Base-by-base conservation (phyloP, 2,113 vertebrate species). In the Aleadryas rufinucha region DNA sequence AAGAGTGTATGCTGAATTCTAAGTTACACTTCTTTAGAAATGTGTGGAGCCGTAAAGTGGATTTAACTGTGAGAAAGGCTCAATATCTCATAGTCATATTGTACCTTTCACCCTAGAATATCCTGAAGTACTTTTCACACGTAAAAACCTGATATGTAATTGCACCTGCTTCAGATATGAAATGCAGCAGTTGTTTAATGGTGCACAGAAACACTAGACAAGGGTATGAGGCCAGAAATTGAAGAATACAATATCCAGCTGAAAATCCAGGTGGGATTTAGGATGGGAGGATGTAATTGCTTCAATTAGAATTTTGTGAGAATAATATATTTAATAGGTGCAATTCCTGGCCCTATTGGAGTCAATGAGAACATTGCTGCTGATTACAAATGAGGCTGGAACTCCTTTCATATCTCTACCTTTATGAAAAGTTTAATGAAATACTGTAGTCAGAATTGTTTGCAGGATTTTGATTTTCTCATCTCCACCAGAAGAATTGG, bases 181-280 rank as follows among this genome's bases (percentile, higher is more conserved):
- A 96, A 96, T 90, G 90, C 76, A 96, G 95, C 95, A 96, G 94
- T 96, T 97, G 96, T 94, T 97, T 95, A 97, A 95, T 96, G 92
- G 94, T 87, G 92, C 80, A 76, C 53, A 91, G 95, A 95, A 96
- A 95, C 69, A 59, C 86, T 87, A 96, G 76, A 69, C 80, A 87
- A 84, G 92, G 88, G 49, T 96, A 93, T 18, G 3, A 84, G 94
- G 96, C 92, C 93, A 96, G 95, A 95, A 94, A 96, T 84, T 84
- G 85, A 94, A 94, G 95, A 96, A 93, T 82, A 87, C 93, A 92
- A 93, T 96, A 96, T 93, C 95, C 95, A 96, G 69, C 88, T 96
- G 83, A 95, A 96, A 96, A 96, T 96, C 92, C 95, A 97, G 89
- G 86, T 96, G 96, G 95, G 95, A 96, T 96, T 97, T 96, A 75